Percentiles rank a stretch among this genome's conserved stretches.
phyloP scores from a whole-genome alignment of 1,140 invertebrate genomes.

The Popillia japonica region DNA sequence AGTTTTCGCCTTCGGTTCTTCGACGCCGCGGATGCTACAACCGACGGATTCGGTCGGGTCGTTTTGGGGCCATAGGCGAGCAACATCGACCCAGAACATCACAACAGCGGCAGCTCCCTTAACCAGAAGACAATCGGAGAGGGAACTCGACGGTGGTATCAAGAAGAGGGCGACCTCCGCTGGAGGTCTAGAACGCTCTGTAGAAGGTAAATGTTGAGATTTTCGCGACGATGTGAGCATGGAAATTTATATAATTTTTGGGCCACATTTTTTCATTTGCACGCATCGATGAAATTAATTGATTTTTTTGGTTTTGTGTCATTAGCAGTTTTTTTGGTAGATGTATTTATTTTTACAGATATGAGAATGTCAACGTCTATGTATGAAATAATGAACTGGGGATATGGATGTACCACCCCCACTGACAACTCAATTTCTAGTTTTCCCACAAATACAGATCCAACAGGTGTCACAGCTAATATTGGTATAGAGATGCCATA shows the following conservation, averaged over 20 bases:
- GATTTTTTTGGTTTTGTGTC: conserved; percentile 25
- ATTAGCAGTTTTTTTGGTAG: conserved; percentile 40
- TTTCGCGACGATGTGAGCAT: too few species aligned
- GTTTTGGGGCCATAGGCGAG: conserved; percentile 83
- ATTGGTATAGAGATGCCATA: conserved; percentile 46
- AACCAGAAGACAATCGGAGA: conserved; percentile 81
- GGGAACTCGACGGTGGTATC: conserved; percentile 79
- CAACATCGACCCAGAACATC: conserved; percentile 88
- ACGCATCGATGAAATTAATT: not conserved
- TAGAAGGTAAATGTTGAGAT: conserved; percentile 70
- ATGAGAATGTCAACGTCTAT: conserved; percentile 76
- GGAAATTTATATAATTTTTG: too few species aligned
- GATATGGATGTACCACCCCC: conserved; percentile 64
- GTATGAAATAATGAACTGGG: conserved; percentile 81
- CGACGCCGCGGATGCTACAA: conserved; percentile 85
- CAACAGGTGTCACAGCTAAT: conserved; percentile 44
- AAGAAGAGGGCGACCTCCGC: conserved; percentile 84
- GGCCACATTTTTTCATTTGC: conserved; percentile 4
- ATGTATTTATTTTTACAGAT: conserved; percentile 65
- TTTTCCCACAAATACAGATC: conserved; percentile 42
- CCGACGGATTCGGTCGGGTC: conserved; percentile 79
- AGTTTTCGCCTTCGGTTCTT: conserved; percentile 89
- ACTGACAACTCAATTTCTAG: conserved; percentile 39
- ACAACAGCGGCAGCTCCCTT: conserved; percentile 72
- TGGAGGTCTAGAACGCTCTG: conserved; percentile 73